Base-by-base conservation (phyloP, 2,797 vertebrate genomes). In the Lepidocolaptes lacrymiger region DNA sequence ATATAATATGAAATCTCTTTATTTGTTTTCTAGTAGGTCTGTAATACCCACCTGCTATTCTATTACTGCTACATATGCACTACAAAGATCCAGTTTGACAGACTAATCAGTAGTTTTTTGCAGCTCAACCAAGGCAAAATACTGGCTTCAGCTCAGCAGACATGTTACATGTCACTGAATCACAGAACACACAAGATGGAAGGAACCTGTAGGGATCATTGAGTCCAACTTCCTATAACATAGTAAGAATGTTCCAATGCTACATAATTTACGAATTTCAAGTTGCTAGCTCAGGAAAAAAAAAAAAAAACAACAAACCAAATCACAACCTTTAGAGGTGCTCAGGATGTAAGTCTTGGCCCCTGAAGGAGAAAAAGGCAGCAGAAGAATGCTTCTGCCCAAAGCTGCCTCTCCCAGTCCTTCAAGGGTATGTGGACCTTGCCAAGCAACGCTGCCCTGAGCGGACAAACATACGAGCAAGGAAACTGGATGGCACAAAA, bases 371-470 rank as follows among this genome's bases (percentile, higher is more conserved):
- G 10, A 14, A 66, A 62, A 84, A 61, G 13, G 32, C 48, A 41
- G 34, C 4, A 56, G 26, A 56, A 23, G 18, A 68, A 41, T 23
- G n/a, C 20, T 61, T 56, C 74, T 84, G 67, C 24, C 46, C 73
- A 34, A 39, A 13, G 36, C 21, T 90, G 34, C 30, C 14, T 78
- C 66, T 82, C 30, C 26, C 46, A 14, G 59, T 66, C 36, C 23
- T 48, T 37, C 30, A 68, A 41, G 44, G 21, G 19, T 28, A 56
- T 4, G 6, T 0, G 0, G 58, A 77, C 43, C 27, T 2, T 28
- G n/a, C 13, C 32, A 63, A 83, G 39, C 13, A 79, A 55, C 0
- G 5, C 27, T 5, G 17, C 2, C 3, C 1, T 2, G 27, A 86
- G 32, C 16, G 59, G 73, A 80, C 8, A 36, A 59, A 85, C 7